Conservation (phyloP, 2,797 vertebrate genomes). For the Anguilla obscura region DNA sequence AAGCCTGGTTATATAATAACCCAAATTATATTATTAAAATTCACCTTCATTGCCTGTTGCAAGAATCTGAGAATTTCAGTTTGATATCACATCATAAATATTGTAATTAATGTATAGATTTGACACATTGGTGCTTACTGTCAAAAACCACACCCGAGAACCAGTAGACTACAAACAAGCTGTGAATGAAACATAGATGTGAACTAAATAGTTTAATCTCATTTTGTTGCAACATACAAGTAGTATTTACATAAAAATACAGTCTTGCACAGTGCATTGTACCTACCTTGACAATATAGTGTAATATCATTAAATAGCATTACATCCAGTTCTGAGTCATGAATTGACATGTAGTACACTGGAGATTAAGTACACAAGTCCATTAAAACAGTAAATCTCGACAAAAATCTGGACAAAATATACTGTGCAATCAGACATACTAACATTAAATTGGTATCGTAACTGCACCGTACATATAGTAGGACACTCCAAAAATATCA, state of each 20-base stretch:
- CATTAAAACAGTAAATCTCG: constrained; percentile 36
- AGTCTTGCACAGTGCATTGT: constrained; percentile 24
- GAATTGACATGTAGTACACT: constrained; percentile 33
- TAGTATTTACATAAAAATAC: constrained; percentile 44
- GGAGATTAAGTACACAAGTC: constrained; percentile 39
- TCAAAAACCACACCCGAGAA: neutral
- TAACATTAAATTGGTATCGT: neutral
- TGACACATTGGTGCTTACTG: constrained; percentile 34
- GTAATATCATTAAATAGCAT: constrained; percentile 43
- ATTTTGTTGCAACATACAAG: neutral
- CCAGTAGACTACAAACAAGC: neutral
- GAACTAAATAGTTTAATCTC: constrained; percentile 1
- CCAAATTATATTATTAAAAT: no score
- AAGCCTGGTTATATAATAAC: no score
- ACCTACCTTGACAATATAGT: constrained; percentile 48
- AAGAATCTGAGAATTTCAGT: neutral
- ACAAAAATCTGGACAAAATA: constrained; percentile 48
- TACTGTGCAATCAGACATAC: constrained; percentile 15
- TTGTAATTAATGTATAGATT: constrained; percentile 50
- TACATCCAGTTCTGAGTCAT: constrained; percentile 57
- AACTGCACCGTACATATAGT: constrained; percentile 37
- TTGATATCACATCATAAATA: constrained; percentile 40
- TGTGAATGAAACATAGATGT: constrained; percentile 7
- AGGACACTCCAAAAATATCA: constrained; percentile 56
- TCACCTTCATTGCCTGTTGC: no score